Evolutionary conservation across 2,888 invertebrate genomes (phyloP), one percentile per base, ranked within the genome.

Genomic region (Epirrhoe tristata): DNA sequence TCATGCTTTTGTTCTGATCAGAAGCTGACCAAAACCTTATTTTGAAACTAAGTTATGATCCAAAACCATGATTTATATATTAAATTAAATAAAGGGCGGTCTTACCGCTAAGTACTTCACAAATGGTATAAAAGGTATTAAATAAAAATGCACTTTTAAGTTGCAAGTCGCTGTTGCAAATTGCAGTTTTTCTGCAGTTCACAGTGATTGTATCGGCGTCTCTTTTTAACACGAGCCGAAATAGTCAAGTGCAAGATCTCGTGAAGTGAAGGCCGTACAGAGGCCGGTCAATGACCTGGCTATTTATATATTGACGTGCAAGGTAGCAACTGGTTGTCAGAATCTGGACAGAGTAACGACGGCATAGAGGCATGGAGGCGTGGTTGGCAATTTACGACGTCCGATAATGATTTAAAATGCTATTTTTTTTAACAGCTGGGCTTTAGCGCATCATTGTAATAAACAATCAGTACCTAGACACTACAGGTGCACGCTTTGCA

Each of bases 211-310:
- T 58, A 67, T 46, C 50, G 52, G 5, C 51, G 43, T 64, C 68
- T 61, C 61, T 50, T 36, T 68, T 61, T 63, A 75, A 68, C 78
- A 77, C 82, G 81, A 81, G 73, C 69, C 69, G 76, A 80, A 80
- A 76, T 75, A 71, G 75, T 70, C 74, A 77, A 69, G 71, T 65
- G 65, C 64, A 65, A 64, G 71, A 66, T 77, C 73, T 77, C 75
- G 79, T 72, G 74, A 76, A 83, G 87, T 86, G 93, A 93, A 93
- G 93, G 93, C 86, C 93, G 91, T 77, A 72, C 81, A 79, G 86
- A 93, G 93, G 93, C 86, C 93, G 93, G 92, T 89, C 91, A 82
- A 73, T 84, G 93, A 91, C 91, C 90, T 82, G 76, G 87, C 92
- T 92, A 92, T 93, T 91, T 90, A 90, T 91, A 90, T 81, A 72